These are phyloP conservation scores for Aphaenogaster rudis DNA, from an alignment of 1,140 invertebrate genomes.

Conservation along the genomic window DNA sequence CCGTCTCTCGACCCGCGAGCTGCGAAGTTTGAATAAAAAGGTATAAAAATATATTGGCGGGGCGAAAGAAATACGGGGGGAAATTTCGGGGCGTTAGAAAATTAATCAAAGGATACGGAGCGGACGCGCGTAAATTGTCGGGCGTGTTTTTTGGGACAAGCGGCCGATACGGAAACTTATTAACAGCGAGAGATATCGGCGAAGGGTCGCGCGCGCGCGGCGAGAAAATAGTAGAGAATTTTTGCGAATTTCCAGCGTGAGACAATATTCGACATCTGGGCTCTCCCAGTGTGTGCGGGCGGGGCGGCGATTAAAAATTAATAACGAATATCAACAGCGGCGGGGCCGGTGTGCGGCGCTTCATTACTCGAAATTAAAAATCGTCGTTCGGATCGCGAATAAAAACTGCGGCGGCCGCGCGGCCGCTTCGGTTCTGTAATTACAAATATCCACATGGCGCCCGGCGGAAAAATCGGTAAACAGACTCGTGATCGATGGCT, in stretches of 20 bases:
- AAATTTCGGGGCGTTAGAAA: not conserved
- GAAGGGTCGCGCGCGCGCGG: not conserved
- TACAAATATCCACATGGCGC: slow-evolving; percentile 83
- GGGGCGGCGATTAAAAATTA: slow-evolving; percentile 84
- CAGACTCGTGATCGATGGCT: slow-evolving; percentile 81
- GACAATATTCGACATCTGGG: slow-evolving; percentile 78
- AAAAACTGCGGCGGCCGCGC: slow-evolving; percentile 75
- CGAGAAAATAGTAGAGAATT: slow-evolving; percentile 66
- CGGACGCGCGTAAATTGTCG: not conserved
- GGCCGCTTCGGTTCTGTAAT: slow-evolving; percentile 81
- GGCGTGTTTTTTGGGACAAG: not conserved
- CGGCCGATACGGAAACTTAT: slow-evolving; percentile 20
- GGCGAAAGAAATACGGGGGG: not conserved
- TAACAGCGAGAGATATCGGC: slow-evolving; percentile 19
- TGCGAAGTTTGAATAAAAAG: slow-evolving; percentile 29
- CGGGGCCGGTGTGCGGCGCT: slow-evolving; percentile 73
- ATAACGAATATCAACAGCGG: slow-evolving; percentile 85
- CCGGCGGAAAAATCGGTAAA: slow-evolving; percentile 78
- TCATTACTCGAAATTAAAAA: slow-evolving; percentile 85
- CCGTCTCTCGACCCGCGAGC: slow-evolving; percentile 30
- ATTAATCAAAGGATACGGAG: not conserved
- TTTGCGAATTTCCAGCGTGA: slow-evolving; percentile 73
- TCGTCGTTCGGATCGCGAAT: slow-evolving; percentile 80
- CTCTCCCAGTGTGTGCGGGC: slow-evolving; percentile 42
- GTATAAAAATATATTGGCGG: not conserved